A percentile compares a stretch with the other conserved stretches of the same genome.
phyloP scores from a whole-genome alignment of 53 echinoderm and acorn worm genomes.

The Temnopleurus reevesii region DNA sequence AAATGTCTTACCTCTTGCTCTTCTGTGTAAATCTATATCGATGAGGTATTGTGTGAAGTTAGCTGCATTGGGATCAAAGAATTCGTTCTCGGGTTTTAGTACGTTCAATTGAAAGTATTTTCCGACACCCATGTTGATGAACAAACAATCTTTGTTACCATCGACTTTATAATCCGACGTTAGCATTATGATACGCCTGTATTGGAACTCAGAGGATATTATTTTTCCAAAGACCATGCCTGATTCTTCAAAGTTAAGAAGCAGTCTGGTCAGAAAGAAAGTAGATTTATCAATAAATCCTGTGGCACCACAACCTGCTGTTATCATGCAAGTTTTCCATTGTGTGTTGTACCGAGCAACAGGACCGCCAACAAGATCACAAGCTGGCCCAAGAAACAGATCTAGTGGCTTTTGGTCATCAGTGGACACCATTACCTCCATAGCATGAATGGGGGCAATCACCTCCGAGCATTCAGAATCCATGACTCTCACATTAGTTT shows the following conservation, averaged over 20 bases:
- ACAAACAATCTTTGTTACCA: neutral
- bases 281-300: neutral
- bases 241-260: conserved; percentile 5
- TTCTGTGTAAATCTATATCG: neutral
- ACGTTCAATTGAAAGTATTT: neutral
- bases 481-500: neutral
- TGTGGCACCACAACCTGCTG: conserved; percentile 22
- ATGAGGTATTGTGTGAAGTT: neutral
- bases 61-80: neutral
- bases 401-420: neutral
- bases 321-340: conserved; percentile 45
- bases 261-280: neutral
- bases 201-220: neutral
- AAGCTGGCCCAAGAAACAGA: conserved; percentile 23
- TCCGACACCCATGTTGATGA: neutral
- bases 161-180: neutral
- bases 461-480: conserved; percentile 2
- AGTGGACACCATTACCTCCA: neutral
- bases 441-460: conserved; percentile 12
- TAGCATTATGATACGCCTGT: neutral
- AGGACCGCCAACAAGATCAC: neutral
- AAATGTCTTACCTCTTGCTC: neutral
- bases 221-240: neutral
- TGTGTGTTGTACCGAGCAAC: conserved; percentile 42
- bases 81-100: neutral